Evolutionary conservation across 2,797 vertebrate genomes (phyloP).

Genomic region (Petrocephalus sullivani): DNA sequence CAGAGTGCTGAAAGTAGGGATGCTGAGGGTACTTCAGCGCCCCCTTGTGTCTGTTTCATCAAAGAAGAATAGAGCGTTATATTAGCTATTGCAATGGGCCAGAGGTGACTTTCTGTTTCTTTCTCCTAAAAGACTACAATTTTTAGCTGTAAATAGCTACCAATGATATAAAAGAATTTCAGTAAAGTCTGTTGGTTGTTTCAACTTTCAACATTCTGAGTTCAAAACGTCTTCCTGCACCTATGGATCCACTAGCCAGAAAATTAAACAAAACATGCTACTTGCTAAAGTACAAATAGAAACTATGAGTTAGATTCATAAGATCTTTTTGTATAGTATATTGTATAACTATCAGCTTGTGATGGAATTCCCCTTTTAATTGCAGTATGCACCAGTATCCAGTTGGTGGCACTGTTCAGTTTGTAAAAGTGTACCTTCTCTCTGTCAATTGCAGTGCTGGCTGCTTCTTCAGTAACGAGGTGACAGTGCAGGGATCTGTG

Average conservation of each 20-base stretch:
- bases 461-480: conserved; percentile 89
- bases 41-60: background rate
- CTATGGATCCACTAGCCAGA: background rate
- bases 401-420: background rate
- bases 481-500: conserved; percentile 61
- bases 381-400: background rate
- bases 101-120: background rate
- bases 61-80: background rate
- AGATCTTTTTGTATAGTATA: background rate
- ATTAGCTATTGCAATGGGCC: background rate
- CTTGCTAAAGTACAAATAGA: background rate
- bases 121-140: background rate
- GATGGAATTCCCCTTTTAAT: background rate
- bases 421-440: background rate
- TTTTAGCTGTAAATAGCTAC: background rate
- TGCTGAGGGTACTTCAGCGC: background rate
- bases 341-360: background rate
- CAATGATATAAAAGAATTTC: background rate
- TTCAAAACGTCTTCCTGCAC: background rate
- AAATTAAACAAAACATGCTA: background rate
- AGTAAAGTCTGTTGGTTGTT: background rate
- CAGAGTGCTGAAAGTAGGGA: background rate
- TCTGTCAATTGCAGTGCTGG: conserved; percentile 70
- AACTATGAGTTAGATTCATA: no score
- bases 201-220: background rate